phyloP scores from a whole-genome alignment of 2,797 vertebrate genomes.

The Botia almorhae region DNA sequence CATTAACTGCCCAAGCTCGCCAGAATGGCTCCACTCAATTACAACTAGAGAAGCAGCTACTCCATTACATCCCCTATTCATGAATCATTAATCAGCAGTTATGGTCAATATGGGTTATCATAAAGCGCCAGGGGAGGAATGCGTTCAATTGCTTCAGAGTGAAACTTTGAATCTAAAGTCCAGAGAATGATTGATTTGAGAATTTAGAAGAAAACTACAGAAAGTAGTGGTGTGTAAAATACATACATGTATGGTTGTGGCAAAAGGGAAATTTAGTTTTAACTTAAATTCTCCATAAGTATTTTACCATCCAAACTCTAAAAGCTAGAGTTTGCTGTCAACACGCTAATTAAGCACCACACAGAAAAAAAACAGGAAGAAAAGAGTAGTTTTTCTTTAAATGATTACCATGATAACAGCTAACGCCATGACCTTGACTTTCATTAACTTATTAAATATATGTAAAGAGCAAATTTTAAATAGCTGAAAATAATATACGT shows the following conservation, averaged over 20 bases:
- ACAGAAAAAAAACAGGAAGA: no score
- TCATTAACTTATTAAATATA: not conserved
- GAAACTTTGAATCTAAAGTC: constrained; percentile 68
- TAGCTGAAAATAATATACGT: not conserved
- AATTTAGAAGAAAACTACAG: not conserved
- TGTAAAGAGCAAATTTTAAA: not conserved
- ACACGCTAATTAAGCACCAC: no score
- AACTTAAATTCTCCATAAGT: no score
- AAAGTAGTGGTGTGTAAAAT: not conserved
- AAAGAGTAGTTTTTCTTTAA: not conserved
- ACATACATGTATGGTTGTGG: not conserved
- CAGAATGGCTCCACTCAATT: constrained; percentile 79
- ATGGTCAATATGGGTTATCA: constrained; percentile 76
- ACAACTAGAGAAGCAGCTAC: constrained; percentile 76
- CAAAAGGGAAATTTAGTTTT: no score
- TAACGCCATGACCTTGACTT: not conserved
- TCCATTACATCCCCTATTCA: constrained; percentile 80
- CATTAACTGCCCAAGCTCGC: constrained; percentile 72
- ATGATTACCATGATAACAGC: not conserved
- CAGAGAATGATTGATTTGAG: constrained; percentile 51
- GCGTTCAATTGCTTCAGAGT: constrained; percentile 68
- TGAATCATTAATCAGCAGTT: constrained; percentile 81
- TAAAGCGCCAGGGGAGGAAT: constrained; percentile 75
- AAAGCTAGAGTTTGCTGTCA: no score
- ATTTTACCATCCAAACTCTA: no score